Base-by-base conservation (phyloP, 1,140 invertebrate species). In the Drosophila malerkotliana region DNA sequence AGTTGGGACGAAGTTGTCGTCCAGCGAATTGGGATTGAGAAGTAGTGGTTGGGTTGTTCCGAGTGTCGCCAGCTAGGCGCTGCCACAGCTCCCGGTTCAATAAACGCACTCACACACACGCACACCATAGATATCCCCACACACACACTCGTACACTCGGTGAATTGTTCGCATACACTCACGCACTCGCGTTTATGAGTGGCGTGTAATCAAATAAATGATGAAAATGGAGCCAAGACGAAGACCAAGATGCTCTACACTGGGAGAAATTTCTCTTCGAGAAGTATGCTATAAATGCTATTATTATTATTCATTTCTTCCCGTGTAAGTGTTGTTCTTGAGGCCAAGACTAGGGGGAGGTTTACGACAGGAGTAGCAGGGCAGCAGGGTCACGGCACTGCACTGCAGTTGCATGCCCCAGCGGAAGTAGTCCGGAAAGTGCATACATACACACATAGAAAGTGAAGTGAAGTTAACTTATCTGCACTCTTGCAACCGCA, bases 191-290 rank as follows among this genome's bases (percentile, higher is more conserved):
- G 61, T 61, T 77, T 76, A 76, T 77, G 73, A 77, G 63, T 76
- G 73, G 72, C 72, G 72, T 67, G 63, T 67, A 77, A 77, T 77
- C 73, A 77, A 77, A 77, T 77, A 77, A 75, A 67, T 74, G 72
- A 76, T 68, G 72, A 76, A 75, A 75, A 74, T 41, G 34, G 53
- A 58, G 60, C 59, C 72, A 74, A 74, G 59, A 74, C 57, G 51
- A 24, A 54, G 34, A 34, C n/a, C 24, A 72, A 72, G 67, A 72
- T 60, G 28, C 44, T 1, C 34, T 59, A 10, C 55, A 72, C 55
- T 8, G 45, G 24, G 48, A 60, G 14, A 49, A 53, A 54, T 18
- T 7, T n/a, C 47, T 45, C 21, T 41, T 2, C 0, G 0, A 39
- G 10, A 39, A 54, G 15, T 39, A 37, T 28, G 5, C 37, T 44